Evolutionary conservation across 2,888 invertebrate genomes (phyloP), one percentile per base, ranked within the genome.

Genomic region (Nomada fabriciana): DNA sequence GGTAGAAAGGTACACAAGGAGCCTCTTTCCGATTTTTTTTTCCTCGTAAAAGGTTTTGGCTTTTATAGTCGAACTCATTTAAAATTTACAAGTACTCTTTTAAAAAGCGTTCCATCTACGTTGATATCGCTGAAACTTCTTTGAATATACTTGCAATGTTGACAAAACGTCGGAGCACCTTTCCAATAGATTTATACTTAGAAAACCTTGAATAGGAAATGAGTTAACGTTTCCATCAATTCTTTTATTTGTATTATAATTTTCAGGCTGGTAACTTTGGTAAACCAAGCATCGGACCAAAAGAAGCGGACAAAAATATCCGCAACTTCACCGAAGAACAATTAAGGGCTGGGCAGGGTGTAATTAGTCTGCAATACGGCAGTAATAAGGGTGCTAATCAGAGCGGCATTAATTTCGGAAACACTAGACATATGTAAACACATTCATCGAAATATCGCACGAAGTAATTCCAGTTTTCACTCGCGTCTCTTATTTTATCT

Each of bases 371-470:
- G 76, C 99, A 99, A 94, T 98, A 98, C 94, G 99, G 99, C 80
- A 98, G 98, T 91, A 99, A 99, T 95, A 99, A 99, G 94, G 99
- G 99, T 43, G 99, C 99, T 90, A 98, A 95, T 93, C 99, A 99
- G 94, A 97, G 98, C 87, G 99, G 99, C 77, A 98, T 99, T 94
- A 99, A 98, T 94, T 98, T 99, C 91, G 99, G 99, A 89, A 98
- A 98, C 95, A 98, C 98, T 91, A 96, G 99, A 94, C 99, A 99
- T 95, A 98, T 98, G 98, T 98, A 97, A 96, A 95, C 55, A 47
- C 29, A 18, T 60, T 36, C 25, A 50, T 52, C 36, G 29, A 55
- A 53, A 68, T 23, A 5, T 52, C 52, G 25, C 29, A 53, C 61
- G 59, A 60, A 67, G 57, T 69, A 61, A 82, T 55, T 70, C 47